Base-by-base conservation (phyloP, 2,797 vertebrate species). In the Poeciliopsis infans region DNA sequence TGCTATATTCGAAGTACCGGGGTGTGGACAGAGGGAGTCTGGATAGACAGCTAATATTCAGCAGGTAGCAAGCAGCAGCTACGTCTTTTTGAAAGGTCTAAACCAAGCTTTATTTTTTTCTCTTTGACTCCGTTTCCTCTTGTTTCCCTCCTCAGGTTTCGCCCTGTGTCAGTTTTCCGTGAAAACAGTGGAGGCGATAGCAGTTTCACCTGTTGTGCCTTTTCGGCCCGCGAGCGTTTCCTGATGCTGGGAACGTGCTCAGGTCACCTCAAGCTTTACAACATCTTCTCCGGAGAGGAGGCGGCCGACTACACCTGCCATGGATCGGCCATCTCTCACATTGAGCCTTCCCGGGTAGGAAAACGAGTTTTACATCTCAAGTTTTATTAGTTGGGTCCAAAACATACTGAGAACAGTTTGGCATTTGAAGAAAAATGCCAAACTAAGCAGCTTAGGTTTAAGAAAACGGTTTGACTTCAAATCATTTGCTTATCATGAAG, bases 281-380 rank as follows among this genome's bases (percentile, higher is more conserved):
- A 98, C 0, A 95, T 99, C 8, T 98, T 97, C 84, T 97, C 97
- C 3, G 98, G 98, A 1, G 97, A 98, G 73, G 97, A 98, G 74
- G 97, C 97, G 86, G 97, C 97, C 88, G 97, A 96, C 91, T 98
- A 99, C 90, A 97, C 96, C 91, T 99, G 98, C 92, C 97, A 99
- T 88, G 97, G 95, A 43, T 97, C 98, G 0, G 97, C 97, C 85
- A 97, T 99, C 94, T 98, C 97, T 0, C 97, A 99, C 92, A 96
- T 99, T 25, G 97, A 99, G 76, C 97, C 98, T 39, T 98, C 97
- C 64, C 95, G 97, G 94, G 98, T 99, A 85, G 0, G 11, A 39
- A 28, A 33, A 51, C 8, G 5, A 25, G 7, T 12, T 68, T 41
- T 28, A 41, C 5, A 68, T 68, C 2, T 41, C 7, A 15, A 68